Percentiles rank a stretch among this genome's conserved stretches.
Evolutionary conservation across 2,797 vertebrate species (phyloP).

Genomic region (Karalla daura): DNA sequence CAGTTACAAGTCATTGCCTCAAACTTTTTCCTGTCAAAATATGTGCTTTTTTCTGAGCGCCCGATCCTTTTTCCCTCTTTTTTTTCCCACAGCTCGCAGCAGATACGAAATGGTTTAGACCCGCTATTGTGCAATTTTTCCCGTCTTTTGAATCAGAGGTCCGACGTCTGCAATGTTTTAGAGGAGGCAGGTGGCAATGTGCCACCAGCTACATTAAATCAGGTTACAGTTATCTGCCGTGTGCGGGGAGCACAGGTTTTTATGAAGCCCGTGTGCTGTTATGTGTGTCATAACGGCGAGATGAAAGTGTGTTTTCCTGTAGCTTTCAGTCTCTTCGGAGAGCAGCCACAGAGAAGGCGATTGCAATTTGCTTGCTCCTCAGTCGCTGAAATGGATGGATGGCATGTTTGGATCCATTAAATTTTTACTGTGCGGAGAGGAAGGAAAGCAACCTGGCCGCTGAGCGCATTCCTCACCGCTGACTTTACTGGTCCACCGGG

Average conservation of each 20-base stretch:
- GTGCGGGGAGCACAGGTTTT: constrained; percentile 16
- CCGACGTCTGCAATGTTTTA: constrained; percentile 6
- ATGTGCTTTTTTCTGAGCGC: neutral
- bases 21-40: constrained; percentile 45
- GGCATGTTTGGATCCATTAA: constrained; percentile 65
- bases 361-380: constrained; percentile 57
- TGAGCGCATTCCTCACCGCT: constrained; percentile 56
- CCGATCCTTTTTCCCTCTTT: neutral
- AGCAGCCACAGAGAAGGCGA: constrained; percentile 26
- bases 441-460: constrained; percentile 44
- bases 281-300: constrained; percentile 9
- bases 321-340: constrained; percentile 44
- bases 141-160: constrained; percentile 22
- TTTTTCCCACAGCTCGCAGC: constrained; percentile 8
- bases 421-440: constrained; percentile 57
- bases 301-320: constrained; percentile 47
- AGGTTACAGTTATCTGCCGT: constrained; percentile 35
- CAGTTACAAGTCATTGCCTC: constrained; percentile 39
- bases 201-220: constrained; percentile 54
- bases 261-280: constrained; percentile 39
- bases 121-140: constrained; percentile 17
- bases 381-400: constrained; percentile 56
- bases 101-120: constrained; percentile 27
- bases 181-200: constrained; percentile 37
- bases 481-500: constrained; percentile 67